phyloP scores from a whole-genome alignment of 2,113 vertebrate genomes.

The Empidonax traillii region DNA sequence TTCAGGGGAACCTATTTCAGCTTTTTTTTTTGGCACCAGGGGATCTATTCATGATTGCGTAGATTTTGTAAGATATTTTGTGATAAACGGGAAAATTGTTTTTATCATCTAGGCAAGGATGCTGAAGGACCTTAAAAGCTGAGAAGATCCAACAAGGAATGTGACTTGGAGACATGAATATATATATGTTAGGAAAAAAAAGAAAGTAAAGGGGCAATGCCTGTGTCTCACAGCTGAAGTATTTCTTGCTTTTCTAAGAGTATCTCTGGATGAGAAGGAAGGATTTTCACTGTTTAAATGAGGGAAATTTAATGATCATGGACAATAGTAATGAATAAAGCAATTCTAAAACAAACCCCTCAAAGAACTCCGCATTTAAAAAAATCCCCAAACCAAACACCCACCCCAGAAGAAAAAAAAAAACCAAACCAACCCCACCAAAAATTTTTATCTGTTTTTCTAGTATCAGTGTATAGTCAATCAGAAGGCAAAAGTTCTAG shows the following conservation, averaged over 20 bases:
- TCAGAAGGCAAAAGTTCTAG: neutral
- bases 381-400: fast-evolving
- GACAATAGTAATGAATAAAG: neutral
- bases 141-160: neutral
- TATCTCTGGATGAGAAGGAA: neutral
- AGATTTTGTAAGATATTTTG: neutral
- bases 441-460: neutral
- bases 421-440: neutral
- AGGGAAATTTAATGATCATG: neutral
- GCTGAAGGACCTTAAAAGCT: neutral
- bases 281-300: neutral
- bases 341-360: neutral
- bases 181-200: neutral
- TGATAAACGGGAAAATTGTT: neutral
- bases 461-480: neutral
- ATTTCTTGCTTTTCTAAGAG: neutral
- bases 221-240: neutral
- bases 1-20: neutral
- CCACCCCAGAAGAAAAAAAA: neutral
- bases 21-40: neutral
- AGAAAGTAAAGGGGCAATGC: neutral
- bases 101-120: neutral
- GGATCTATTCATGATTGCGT: neutral
- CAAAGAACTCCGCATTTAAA: neutral
- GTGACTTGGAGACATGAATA: neutral